Base-by-base conservation (phyloP, 2,797 vertebrate genomes). In the Gymnodraco acuticeps region DNA sequence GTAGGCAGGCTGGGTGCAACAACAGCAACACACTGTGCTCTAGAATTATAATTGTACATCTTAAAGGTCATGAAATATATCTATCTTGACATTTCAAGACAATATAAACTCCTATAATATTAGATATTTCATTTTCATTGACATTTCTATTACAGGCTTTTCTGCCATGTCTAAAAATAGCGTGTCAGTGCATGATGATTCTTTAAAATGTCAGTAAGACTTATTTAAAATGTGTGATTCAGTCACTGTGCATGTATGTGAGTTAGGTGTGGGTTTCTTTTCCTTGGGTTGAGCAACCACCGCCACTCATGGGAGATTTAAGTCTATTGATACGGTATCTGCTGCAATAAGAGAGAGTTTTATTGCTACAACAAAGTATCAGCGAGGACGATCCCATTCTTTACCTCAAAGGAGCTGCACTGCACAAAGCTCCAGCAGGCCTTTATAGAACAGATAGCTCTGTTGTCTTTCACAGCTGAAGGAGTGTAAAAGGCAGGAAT, bases 401-500 rank as follows among this genome's bases (percentile, higher is more conserved):
- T 82, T n/a, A 73, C 74, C 87, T 92, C 80, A 90, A 88, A 88
- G 81, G 77, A 81, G 78, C 70, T 63, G 80, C 73, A 33, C 73
- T 50, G 78, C 87, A 87, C 80, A 85, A 86, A 88, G 85, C 75
- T 72, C 31, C 0, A 43, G 27, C 75, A 62, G 84, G 78, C 83
- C 83, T 89, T 88, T 81, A 81, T 59, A 63, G 77, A 67, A 33
- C 43, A 80, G 75, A 83, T 80, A 48, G 77, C 84, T 85, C 90
- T 90, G 91, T 92, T 92, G 91, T 93, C 90, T 90, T 92, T 93
- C 89, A 88, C 87, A 89, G 87, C 86, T 86, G 74, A 84, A 80
- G 87, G 87, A 90, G 88, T 66, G 86, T 91, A 84, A 92, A 83
- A 84, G 82, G 72, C 84, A 90, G 82, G 80, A 86, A 87, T 89